Evolutionary conservation across 2,888 invertebrate species (phyloP).

Genomic region (Dichetophora obliterata): DNA sequence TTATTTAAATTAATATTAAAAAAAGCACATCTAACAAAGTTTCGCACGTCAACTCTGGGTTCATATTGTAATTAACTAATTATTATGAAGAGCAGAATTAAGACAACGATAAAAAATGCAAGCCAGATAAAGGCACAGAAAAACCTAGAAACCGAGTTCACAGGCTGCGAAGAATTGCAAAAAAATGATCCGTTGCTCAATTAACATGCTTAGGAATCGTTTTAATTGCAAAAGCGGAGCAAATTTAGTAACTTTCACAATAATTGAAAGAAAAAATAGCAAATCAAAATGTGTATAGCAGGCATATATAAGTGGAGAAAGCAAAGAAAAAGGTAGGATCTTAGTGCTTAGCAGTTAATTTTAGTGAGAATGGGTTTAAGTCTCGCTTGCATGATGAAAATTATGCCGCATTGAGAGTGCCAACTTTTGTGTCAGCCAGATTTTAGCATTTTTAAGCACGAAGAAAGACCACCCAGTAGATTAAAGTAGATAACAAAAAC

Average conservation of each 20-base stretch:
- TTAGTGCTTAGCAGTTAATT: not conserved
- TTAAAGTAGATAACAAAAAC: not conserved
- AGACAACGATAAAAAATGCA: not conserved
- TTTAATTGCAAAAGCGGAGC: conserved; percentile 17
- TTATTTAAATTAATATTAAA: not conserved
- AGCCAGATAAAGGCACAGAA: not conserved
- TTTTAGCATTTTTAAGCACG: no score
- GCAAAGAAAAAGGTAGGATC: not conserved
- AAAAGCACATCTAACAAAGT: not conserved
- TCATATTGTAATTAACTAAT: conserved; percentile 34
- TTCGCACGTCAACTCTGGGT: conserved; percentile 19
- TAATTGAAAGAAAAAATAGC: not conserved
- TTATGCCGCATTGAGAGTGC: not conserved
- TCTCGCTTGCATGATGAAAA: no score
- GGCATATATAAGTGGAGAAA: not conserved
- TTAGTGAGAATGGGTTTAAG: no score
- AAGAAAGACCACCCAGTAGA: no score
- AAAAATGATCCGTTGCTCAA: not conserved
- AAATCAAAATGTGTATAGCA: not conserved
- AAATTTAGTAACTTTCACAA: conserved; percentile 24
- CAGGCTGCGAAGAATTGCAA: conserved; percentile 13
- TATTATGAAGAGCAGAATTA: not conserved
- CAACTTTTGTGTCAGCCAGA: no score
- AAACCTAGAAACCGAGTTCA: conserved; percentile 38
- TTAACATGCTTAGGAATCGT: conserved; percentile 23